Evolutionary conservation across 2,888 invertebrate species (phyloP), one percentile per base, ranked within the genome.

Genomic region (Hymenopus coronatus): DNA sequence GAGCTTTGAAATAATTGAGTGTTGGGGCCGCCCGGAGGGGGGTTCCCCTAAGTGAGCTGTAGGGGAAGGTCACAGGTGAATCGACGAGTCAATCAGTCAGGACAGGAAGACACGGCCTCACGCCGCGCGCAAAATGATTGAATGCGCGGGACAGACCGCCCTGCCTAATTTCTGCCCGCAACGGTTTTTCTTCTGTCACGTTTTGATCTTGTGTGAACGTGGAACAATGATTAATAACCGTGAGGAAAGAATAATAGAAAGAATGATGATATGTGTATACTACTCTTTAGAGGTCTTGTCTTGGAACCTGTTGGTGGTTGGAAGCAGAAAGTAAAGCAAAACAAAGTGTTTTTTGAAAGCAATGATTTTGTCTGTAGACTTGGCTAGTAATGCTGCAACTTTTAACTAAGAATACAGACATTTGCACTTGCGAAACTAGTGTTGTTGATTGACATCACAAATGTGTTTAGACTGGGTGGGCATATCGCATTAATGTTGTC

Each of bases 1-100:
- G 54, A 15, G 54, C 20, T 70, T 70, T 70, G 54, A 70, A 70
- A 70, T 70, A 70, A 70, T 70, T 70, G 54, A 70, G 54, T 70
- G 54, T 33, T 81, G 70, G 28, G 84, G 27, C n/a, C 20, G 40
- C 88, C 33, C 70, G 46, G 40, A 82, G 83, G 84, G n/a, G 88
- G 88, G 83, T 81, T 84, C 88, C 81, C 81, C 88, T 88, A 88
- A 88, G 85, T 88, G 88, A 88, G 88, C 84, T 88, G 88, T 88
- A 84, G 88, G 85, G 85, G 70, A 70, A 88, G 88, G 88, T 88
- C 88, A 88, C 27, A 84, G 85, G 81, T 85, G 88, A 84, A 70
- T 54, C 85, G 88, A 88, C 84, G 88, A 88, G 88, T 88, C 88
- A 85, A 88, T 88, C 88, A 85, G 70, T 88, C 85, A 84, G 20